Base-by-base conservation (phyloP, 2,113 vertebrate species). In the Tetrao urogallus region DNA sequence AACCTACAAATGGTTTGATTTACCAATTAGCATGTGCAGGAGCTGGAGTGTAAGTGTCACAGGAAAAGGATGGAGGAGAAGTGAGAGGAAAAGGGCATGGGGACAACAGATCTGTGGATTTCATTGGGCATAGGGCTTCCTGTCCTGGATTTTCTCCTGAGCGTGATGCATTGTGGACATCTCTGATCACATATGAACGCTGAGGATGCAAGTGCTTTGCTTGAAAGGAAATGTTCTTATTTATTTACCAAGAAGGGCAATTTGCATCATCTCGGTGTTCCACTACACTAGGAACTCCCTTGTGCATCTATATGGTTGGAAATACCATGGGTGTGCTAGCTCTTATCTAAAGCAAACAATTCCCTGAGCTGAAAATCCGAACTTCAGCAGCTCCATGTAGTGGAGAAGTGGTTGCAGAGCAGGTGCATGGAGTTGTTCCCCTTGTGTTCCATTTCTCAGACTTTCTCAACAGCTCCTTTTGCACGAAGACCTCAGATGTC, bases 61-160 rank as follows among this genome's bases (percentile, higher is more conserved):
- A 90, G 92, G 94, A 96, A 93, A 93, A 82, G 92, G 70, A 84
- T 0, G 0, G 78, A 83, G 87, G 34, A 67, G 54, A 74, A 71
- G 57, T 64, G 56, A 69, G 57, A 93, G 58, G 58, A 66, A 92
- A 93, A 88, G 79, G 45, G 43, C 78, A 83, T 60, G 38, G 50
- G 70, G 56, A 80, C 47, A 87, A 77, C 8, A 20, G 36, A 22
- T 32, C 65, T 58, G 30, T 48, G 84, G 34, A 40, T 86, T 94
- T 83, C 28, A 47, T 1, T 48, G 11, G 42, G 78, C 72, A 25
- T 27, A 48, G 36, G 30, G 48, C 7, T 32, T 45, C 5, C 14
- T 48, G 40, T 91, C 36, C 45, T 89, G 50, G 30, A 24, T 58
- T 89, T 92, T 89, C 45, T 94, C 45, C 69, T 74, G 56, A 50